Base-by-base conservation (phyloP, 2,888 invertebrate species). In the Athalia circularis region DNA sequence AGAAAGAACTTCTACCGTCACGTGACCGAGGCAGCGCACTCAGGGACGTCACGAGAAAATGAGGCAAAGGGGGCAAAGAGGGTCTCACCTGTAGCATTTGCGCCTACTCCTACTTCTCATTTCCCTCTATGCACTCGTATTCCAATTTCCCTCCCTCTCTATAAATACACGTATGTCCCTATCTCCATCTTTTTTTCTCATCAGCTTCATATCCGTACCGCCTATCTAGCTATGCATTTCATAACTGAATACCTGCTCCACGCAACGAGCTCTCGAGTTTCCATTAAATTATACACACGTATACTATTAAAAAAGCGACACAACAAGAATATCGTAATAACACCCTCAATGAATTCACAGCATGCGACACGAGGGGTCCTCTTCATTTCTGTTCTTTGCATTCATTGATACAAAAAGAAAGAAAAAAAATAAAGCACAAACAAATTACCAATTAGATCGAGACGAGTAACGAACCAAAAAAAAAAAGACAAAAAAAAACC, bases 71-170 rank as follows among this genome's bases (percentile, higher is more conserved):
- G 83, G 83, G 82, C 77, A 77, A 81, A 75, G 80, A 82, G 82
- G 81, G 84, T 83, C 80, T 84, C 87, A 87, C 87, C 87, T 87
- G 87, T 87, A 83, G 87, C 87, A 86, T 85, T 83, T 74, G 76
- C 77, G 72, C 79, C 77, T 78, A 75, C 76, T 65, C 70, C 45
- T 52, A 80, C 76, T 29, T 65, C 29, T 29, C 29, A 29, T 29
- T 29, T 29, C 15, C 8, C 67, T 67, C 67, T 48, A 43, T 68
- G 15, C 15, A 65, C 70, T 70, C 70, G 70, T 57, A 43, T 9
- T 43, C 64, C 8, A 8, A 9, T 43, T 9, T 7, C 45, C 45
- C 8, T 65, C 8, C n/a, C 64, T 65, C 29, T 61, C 5, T 65
- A 13, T 9, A 9, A 8, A 13, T 68, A 8, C 68, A 54, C 29